Evolutionary conservation across 1,140 invertebrate genomes (phyloP), one percentile per base, ranked within the genome.

Genomic region (Drosophila truncata): DNA sequence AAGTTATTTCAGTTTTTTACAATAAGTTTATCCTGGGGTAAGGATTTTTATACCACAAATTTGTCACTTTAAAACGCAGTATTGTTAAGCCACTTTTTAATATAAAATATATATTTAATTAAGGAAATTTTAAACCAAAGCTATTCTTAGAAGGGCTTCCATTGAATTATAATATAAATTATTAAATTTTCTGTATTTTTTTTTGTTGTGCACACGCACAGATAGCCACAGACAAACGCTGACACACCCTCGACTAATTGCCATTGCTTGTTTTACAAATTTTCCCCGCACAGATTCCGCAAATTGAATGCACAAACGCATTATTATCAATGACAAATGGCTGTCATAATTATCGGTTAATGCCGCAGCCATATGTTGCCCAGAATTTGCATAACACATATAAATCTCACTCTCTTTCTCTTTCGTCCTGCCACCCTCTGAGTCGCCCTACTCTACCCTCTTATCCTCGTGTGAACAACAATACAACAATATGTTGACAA

Each of bases 311-410:
- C 78, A 69, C 42, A 71, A 47, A 67, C 59, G 50, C 63, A 81
- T 81, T 84, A 81, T 78, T 83, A 71, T 78, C 60, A 78, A 76
- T 85, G 86, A 90, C 78, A 90, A 85, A 90, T 90, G 65, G 63
- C 42, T 76, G 85, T 75, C 85, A 82, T 90, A 85, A 90, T 90
- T 90, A 90, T 90, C 86, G 81, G 85, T 90, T 85, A 90, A 90
- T 90, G 44, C 64, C 67, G 73, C 54, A 50, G 77, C 82, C 84
- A 87, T 87, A 88, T 90, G 84, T 78, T 83, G 33, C 35, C 60
- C 44, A 57, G 41, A 49, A 90, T 87, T 87, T 88, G 84, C 80
- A 87, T 86, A 88, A 65, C 55, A 69, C 52, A 61, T 11, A 44
- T 69, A 42, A 25, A 50, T 41, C 42, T 29, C 25, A 2, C 41